Conservation (phyloP, 2,113 vertebrate genomes). For the Glaucomys volans region DNA sequence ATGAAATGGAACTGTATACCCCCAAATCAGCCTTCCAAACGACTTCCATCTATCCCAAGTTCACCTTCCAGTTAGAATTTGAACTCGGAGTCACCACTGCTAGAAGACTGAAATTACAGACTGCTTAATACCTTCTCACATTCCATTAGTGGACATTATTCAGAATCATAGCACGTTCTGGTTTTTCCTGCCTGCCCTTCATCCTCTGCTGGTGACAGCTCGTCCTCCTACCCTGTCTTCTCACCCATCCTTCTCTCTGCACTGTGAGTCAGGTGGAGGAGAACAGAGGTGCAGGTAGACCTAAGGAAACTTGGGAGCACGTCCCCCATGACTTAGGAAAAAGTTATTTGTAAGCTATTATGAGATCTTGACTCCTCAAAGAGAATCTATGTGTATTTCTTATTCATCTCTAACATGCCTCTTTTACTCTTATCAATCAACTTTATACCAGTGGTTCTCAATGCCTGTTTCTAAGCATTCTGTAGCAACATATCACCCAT, state of each 20-base stretch:
- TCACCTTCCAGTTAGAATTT: neutral
- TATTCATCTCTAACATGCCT: neutral
- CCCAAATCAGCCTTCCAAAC: neutral
- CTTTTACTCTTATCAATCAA: neutral
- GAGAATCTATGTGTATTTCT: neutral
- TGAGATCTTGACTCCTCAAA: neutral
- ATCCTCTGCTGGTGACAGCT: neutral
- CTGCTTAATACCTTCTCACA: neutral
- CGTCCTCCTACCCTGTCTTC: neutral
- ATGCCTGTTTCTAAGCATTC: neutral
- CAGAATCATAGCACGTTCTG: neutral
- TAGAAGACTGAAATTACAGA: neutral
- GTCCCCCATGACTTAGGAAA: neutral
- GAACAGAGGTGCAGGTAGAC: neutral
- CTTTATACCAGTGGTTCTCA: neutral
- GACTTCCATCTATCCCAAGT: neutral
- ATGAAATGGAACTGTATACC: neutral
- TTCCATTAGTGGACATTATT: neutral
- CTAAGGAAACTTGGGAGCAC: neutral
- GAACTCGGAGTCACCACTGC: neutral
- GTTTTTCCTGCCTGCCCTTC: neutral
- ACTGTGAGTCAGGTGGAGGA: neutral
- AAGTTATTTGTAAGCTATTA: constrained; percentile 23
- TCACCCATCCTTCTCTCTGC: neutral
- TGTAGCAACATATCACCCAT: neutral